phyloP scores from a whole-genome alignment of 2,113 vertebrate genomes.

The Xenotilapia flavipinnis region DNA sequence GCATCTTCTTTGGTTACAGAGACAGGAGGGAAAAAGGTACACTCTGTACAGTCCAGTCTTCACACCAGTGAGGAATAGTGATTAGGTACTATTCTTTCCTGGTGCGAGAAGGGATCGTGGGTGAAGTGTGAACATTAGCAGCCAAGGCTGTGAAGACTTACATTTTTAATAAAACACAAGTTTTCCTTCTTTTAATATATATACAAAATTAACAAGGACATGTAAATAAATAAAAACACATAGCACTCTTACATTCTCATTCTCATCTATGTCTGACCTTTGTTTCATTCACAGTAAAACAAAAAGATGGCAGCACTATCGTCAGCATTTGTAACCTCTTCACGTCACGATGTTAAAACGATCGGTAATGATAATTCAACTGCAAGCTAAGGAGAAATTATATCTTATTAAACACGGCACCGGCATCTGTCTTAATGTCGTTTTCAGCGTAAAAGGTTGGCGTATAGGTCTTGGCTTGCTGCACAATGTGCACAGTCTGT shows the following conservation, averaged over 20 bases:
- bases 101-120: slow-evolving; percentile 21
- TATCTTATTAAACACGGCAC: slow-evolving; percentile 5
- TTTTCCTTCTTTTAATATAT: neutral
- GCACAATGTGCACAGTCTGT: neutral
- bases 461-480: neutral
- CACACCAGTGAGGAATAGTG: slow-evolving; percentile 10
- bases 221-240: neutral
- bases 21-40: neutral
- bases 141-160: slow-evolving; percentile 21
- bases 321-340: neutral
- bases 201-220: neutral
- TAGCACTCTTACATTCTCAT: neutral
- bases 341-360: slow-evolving; percentile 7
- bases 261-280: neutral
- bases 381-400: slow-evolving; percentile 1
- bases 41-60: slow-evolving; percentile 1
- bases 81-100: slow-evolving; percentile 24
- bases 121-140: slow-evolving; percentile 46
- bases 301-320: neutral
- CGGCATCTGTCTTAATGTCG: slow-evolving; percentile 37
- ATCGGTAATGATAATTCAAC: slow-evolving; percentile 30
- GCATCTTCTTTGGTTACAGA: neutral
- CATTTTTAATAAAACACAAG: neutral
- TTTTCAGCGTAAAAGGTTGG: neutral
- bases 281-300: neutral